Conservation (phyloP, 53 echinoderm and acorn worm genomes). For the Stichopus horrens region DNA sequence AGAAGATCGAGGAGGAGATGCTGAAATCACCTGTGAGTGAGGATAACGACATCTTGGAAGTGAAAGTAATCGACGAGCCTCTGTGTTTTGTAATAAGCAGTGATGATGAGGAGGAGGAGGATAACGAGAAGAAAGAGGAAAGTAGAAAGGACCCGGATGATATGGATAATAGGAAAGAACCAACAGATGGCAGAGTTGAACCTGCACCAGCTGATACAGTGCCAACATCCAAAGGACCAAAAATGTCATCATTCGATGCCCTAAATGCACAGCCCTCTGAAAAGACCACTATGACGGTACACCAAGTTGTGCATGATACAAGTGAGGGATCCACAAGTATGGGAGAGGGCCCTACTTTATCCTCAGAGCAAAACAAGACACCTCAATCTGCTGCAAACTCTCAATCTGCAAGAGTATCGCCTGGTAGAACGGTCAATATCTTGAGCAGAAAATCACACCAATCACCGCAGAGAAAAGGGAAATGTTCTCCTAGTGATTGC, state of each 20-base stretch:
- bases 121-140: background rate
- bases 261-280: background rate
- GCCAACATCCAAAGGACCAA: background rate
- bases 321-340: background rate
- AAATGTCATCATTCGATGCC: background rate
- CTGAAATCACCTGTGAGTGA: background rate
- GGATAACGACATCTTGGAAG: conserved; percentile 1
- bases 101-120: conserved; percentile 23
- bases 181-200: background rate
- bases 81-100: background rate
- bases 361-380: background rate
- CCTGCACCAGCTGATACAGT: background rate
- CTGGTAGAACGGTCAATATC: background rate
- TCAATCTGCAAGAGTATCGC: background rate
- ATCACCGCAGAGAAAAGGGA: conserved; percentile 9
- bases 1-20: background rate
- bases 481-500: conserved; percentile 1
- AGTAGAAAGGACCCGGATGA: background rate
- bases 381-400: background rate
- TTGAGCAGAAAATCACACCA: background rate
- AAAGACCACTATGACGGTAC: background rate
- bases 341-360: background rate
- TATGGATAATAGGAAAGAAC: background rate
- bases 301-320: background rate
- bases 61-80: background rate